A percentile compares a stretch with the other conserved stretches of the same genome.
Conservation (phyloP, 2,113 vertebrate species). For the Hylia prasina region DNA sequence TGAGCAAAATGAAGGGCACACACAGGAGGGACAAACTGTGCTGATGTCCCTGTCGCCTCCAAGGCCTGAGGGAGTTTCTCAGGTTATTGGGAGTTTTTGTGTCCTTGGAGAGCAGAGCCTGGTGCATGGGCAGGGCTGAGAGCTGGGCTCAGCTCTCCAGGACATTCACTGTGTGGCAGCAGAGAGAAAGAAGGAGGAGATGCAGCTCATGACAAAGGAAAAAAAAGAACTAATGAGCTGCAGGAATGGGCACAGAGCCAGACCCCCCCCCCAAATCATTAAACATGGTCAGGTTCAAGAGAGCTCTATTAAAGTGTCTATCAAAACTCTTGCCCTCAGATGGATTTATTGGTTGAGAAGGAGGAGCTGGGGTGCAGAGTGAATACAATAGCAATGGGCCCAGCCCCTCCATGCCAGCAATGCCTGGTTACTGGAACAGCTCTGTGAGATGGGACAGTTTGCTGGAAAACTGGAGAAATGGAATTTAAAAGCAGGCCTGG, state of each 20-base stretch:
- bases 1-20: neutral
- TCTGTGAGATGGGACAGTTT: neutral
- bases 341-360: conserved; percentile 71
- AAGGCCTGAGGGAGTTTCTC: neutral
- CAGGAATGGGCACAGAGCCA: conserved; percentile 53
- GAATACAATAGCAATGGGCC: conserved; percentile 15
- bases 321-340: conserved; percentile 66
- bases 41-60: neutral
- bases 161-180: neutral
- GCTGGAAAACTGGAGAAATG: neutral
- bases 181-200: neutral
- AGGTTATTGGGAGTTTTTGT: neutral
- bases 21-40: neutral
- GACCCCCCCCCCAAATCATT: conserved; percentile 48
- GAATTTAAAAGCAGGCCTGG: neutral
- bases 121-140: neutral
- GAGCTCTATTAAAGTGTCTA: conserved; percentile 69
- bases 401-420: neutral
- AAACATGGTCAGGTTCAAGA: conserved; percentile 68
- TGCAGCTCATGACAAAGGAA: neutral
- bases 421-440: conserved; percentile 21
- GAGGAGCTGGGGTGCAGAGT: conserved; percentile 32
- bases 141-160: neutral
- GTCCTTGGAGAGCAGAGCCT: neutral
- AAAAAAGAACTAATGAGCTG: conserved; percentile 30